These are phyloP conservation scores for Sander lucioperca DNA, from an alignment of 2,113 vertebrate species.

Conservation along the genomic window DNA sequence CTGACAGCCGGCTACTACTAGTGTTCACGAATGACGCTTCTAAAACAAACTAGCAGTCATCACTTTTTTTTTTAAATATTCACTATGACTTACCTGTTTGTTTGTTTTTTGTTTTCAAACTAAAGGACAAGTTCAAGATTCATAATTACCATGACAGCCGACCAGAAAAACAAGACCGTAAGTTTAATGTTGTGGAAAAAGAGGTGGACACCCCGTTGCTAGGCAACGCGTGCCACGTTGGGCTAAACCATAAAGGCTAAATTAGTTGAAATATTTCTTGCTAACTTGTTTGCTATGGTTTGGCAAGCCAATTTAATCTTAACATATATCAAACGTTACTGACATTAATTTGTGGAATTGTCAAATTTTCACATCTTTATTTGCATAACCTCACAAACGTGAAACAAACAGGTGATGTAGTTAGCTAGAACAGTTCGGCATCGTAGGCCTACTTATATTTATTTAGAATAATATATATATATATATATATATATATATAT, in stretches of 20 bases:
- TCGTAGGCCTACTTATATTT: no score
- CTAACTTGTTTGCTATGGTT: not conserved
- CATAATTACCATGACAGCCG: not conserved
- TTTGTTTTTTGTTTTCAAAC: not conserved
- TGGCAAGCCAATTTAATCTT: not conserved
- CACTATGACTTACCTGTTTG: constrained; percentile 7
- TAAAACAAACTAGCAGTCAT: not conserved
- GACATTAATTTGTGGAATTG: not conserved
- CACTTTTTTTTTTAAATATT: not conserved
- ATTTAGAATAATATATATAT: no score
- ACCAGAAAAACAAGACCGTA: not conserved
- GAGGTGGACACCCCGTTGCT: constrained; percentile 59
- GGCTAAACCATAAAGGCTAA: not conserved
- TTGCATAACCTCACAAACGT: no score
- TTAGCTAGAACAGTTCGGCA: no score
- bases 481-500: no score
- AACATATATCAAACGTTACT: not conserved
- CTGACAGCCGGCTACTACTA: not conserved
- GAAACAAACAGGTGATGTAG: no score
- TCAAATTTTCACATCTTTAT: not conserved
- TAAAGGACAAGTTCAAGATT: not conserved
- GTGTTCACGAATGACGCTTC: not conserved
- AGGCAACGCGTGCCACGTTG: constrained; percentile 51
- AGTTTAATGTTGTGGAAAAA: constrained; percentile 47
- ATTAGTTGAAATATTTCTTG: no score